Evolutionary conservation across 2,113 vertebrate genomes (phyloP).

Genomic region (Hemibagrus wyckioides): DNA sequence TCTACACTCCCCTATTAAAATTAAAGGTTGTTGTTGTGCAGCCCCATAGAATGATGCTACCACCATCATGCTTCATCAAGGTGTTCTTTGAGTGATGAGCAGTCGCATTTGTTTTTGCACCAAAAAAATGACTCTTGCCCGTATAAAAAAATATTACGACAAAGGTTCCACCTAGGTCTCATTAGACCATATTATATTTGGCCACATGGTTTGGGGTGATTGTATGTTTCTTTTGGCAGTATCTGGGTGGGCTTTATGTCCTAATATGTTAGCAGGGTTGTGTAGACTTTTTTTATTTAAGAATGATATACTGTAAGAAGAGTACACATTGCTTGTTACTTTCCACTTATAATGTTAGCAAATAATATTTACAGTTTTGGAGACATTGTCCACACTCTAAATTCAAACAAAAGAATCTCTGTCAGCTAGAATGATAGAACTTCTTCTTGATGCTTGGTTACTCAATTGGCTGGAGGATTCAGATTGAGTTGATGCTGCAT

Average conservation of each 20-base stretch:
- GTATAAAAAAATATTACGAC: not conserved
- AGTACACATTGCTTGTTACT: not conserved
- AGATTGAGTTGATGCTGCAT: constrained; percentile 53
- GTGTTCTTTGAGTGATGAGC: not conserved
- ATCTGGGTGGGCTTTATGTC: no score
- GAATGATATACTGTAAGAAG: not conserved
- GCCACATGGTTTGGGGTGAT: not conserved
- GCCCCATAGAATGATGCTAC: not conserved
- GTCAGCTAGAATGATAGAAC: constrained; percentile 60
- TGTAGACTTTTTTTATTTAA: not conserved
- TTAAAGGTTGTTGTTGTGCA: not conserved
- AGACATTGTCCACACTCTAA: not conserved
- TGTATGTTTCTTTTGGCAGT: no score
- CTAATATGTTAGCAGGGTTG: not conserved
- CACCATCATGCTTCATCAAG: not conserved
- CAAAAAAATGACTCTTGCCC: not conserved
- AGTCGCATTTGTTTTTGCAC: not conserved
- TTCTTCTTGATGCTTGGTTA: constrained; percentile 60
- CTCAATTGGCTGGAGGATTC: constrained; percentile 47
- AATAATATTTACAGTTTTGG: not conserved
- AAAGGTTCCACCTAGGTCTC: not conserved
- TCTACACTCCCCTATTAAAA: not conserved
- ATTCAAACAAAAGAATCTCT: constrained; percentile 72
- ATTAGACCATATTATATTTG: not conserved
- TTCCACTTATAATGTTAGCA: not conserved